Percentiles rank a stretch among this genome's conserved stretches.
These are phyloP conservation scores for Scopus umbretta DNA, from an alignment of 2,113 vertebrate species.

Conservation along the genomic window DNA sequence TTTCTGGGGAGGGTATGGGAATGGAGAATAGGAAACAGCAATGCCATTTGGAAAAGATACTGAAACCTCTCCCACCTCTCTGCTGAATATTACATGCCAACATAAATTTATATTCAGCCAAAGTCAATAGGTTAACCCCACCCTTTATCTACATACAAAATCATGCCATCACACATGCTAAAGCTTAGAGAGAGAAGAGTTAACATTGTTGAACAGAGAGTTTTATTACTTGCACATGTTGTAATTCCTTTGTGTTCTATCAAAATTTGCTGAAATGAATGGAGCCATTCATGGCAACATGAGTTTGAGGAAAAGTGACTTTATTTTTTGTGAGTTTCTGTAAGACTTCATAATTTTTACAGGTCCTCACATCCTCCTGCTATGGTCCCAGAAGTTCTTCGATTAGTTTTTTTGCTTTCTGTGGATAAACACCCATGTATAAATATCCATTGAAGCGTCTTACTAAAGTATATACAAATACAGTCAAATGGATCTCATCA, in stretches of 20 bases:
- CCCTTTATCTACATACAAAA: background rate
- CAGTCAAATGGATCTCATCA: background rate
- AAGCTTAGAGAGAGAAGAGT: background rate
- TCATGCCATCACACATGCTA: background rate
- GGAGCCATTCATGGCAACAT: background rate
- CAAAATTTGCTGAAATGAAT: conserved; percentile 27
- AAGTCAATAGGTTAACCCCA: background rate
- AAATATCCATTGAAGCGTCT: background rate
- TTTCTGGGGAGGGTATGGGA: background rate
- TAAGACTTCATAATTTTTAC: background rate
- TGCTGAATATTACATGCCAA: background rate
- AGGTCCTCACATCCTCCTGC: background rate
- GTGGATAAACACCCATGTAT: background rate
- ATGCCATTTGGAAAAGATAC: background rate
- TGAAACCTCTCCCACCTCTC: background rate
- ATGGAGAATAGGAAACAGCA: background rate
- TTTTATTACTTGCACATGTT: conserved; percentile 33
- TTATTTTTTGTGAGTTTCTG: background rate
- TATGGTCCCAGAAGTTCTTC: background rate
- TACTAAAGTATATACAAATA: background rate
- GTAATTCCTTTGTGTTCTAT: background rate
- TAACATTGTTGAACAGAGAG: background rate
- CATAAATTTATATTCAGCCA: background rate
- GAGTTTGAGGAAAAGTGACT: background rate
- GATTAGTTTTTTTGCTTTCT: background rate